Evolutionary conservation across 1,140 invertebrate genomes (phyloP).

Genomic region (Prorops nasuta): DNA sequence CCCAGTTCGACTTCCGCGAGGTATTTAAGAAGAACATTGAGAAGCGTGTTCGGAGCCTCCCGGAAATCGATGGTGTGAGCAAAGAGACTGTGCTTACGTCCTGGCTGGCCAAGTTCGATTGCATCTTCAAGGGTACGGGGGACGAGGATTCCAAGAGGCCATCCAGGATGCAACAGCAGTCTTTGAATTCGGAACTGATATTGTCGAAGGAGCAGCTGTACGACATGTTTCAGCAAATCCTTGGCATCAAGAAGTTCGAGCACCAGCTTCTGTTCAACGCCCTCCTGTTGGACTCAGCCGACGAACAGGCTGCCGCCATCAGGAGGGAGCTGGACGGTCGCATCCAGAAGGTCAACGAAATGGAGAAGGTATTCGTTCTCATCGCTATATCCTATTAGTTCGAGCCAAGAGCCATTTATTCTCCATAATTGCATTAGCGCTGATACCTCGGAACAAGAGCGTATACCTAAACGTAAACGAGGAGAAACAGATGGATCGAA

Average conservation of each 20-base stretch:
- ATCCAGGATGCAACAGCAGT: conserved; percentile 81
- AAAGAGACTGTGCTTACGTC: conserved; percentile 98
- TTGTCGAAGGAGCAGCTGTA: conserved; percentile 96
- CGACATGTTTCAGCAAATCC: conserved; percentile 99
- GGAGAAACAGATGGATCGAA: too few relatives aligned
- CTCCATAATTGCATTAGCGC: too few relatives aligned
- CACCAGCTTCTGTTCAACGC: conserved; percentile 99
- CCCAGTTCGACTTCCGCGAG: conserved; percentile 97
- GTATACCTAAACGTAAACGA: too few relatives aligned
- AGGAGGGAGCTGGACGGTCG: conserved; percentile 96
- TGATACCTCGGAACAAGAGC: too few relatives aligned
- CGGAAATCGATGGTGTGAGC: conserved; percentile 98
- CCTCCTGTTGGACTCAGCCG: conserved; percentile 96
- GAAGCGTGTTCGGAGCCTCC: conserved; percentile 92
- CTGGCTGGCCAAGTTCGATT: conserved; percentile 99
- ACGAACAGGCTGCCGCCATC: conserved; percentile 99
- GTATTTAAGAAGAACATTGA: conserved; percentile 98
- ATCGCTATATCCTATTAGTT: too few relatives aligned
- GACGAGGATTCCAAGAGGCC: conserved; percentile 87
- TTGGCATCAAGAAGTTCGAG: conserved; percentile 99
- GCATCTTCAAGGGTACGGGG: conserved; percentile 91
- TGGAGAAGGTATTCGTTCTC: conserved; percentile 80
- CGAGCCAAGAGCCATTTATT: too few relatives aligned
- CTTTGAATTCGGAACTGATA: conserved; percentile 87
- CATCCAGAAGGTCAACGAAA: conserved; percentile 93